Evolutionary conservation across 1,140 invertebrate genomes (phyloP).

Genomic region (Neodiprion fabricii): DNA sequence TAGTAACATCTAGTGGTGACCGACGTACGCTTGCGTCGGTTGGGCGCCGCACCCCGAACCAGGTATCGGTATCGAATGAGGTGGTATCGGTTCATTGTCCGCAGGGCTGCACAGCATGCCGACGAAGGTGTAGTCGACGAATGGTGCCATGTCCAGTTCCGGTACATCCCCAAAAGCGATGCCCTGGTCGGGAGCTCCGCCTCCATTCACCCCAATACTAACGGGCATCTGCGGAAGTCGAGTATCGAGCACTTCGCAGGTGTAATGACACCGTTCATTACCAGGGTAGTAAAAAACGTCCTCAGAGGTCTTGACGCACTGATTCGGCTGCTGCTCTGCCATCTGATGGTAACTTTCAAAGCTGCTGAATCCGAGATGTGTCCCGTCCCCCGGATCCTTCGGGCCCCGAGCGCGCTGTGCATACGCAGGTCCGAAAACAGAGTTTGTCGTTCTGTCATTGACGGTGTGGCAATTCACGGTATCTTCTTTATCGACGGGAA

Average conservation of each 20-base stretch:
- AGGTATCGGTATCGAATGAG: slow-evolving; percentile 26
- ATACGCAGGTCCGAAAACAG: slow-evolving; percentile 17
- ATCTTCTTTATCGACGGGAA: slow-evolving; percentile 33
- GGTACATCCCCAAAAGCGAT: slow-evolving; percentile 42
- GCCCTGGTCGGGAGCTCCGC: slow-evolving; percentile 14
- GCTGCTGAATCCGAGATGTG: slow-evolving; percentile 25
- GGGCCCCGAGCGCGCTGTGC: slow-evolving; percentile 17
- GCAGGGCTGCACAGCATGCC: slow-evolving; percentile 56
- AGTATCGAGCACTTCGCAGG: slow-evolving; percentile 52
- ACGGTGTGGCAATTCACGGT: no score
- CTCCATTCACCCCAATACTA: slow-evolving; percentile 13
- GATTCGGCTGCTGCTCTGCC: slow-evolving; percentile 29
- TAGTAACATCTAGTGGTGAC: slow-evolving; percentile 47
- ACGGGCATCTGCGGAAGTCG: slow-evolving; percentile 41
- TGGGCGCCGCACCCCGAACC: slow-evolving; percentile 32
- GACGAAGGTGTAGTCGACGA: slow-evolving; percentile 58
- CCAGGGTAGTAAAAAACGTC: slow-evolving; percentile 47
- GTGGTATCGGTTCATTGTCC: slow-evolving; percentile 38
- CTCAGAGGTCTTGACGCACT: slow-evolving; percentile 12
- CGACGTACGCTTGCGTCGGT: slow-evolving; percentile 48
- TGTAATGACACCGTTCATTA: slow-evolving; percentile 54
- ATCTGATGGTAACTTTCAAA: slow-evolving; percentile 45
- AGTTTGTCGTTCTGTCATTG: slow-evolving; percentile 20
- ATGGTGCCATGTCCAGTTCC: slow-evolving; percentile 51
- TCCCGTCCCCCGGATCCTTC: neutral